A percentile compares a stretch with the other conserved stretches of the same genome.
Evolutionary conservation across 2,888 invertebrate species (phyloP).

Genomic region (Tetrapedia diversipes): DNA sequence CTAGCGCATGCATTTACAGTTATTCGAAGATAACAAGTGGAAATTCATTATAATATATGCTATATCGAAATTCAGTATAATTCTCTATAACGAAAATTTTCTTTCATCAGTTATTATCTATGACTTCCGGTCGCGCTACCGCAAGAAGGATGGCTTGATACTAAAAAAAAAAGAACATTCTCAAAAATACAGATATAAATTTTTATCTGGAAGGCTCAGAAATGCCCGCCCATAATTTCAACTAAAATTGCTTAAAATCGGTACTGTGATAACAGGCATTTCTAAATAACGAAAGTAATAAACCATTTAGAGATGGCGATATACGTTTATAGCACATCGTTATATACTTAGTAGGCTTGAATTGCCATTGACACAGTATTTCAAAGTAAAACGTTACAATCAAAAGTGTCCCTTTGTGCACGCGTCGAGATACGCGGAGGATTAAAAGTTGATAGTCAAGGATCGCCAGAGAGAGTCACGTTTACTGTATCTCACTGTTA

Average conservation of each 20-base stretch:
- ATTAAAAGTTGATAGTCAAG: slow-evolving; percentile 23
- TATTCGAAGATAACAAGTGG: slow-evolving; percentile 36
- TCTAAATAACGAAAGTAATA: background rate
- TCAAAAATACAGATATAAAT: slow-evolving; percentile 67
- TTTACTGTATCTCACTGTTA: background rate
- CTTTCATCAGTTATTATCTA: background rate
- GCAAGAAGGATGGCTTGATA: slow-evolving; percentile 58
- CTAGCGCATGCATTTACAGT: background rate
- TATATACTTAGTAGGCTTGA: background rate
- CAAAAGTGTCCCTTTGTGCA: background rate
- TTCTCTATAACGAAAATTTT: background rate
- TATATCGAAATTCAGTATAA: background rate
- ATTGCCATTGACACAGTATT: background rate
- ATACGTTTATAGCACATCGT: background rate
- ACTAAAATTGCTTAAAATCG: background rate
- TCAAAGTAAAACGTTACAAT: background rate
- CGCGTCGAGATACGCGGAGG: background rate
- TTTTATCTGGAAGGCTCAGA: background rate
- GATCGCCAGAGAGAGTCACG: slow-evolving; percentile 10
- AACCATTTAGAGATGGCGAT: background rate
- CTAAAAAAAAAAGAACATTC: slow-evolving; percentile 66
- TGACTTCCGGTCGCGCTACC: slow-evolving; percentile 17
- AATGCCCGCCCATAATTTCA: no score
- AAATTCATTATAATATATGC: background rate
- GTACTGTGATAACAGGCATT: background rate